These are phyloP conservation scores for Andrena chrysosceles DNA, from an alignment of 2,888 invertebrate species.

Conservation along the genomic window DNA sequence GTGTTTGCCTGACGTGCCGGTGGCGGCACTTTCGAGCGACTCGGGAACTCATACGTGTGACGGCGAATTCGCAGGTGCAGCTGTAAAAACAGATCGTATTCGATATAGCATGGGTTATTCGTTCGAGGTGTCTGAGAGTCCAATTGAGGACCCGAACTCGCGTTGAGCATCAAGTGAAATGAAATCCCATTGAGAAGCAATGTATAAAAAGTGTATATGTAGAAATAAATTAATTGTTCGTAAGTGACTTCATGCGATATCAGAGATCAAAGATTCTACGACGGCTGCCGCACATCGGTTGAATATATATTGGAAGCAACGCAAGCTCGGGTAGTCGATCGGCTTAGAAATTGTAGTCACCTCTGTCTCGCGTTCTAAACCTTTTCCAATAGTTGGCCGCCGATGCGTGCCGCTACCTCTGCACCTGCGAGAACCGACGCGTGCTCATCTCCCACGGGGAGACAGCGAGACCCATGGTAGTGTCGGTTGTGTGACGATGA, in stretches of 20 bases:
- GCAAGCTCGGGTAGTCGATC: conserved; percentile 35
- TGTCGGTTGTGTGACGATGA: conserved; percentile 32
- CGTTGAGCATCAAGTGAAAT: conserved; percentile 2
- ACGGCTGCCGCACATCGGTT: no score
- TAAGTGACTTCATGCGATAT: neutral
- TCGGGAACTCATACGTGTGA: conserved; percentile 50
- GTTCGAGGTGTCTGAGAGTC: conserved; percentile 32
- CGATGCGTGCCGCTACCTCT: conserved; percentile 39
- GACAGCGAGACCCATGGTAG: conserved; percentile 38
- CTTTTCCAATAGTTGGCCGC: conserved; percentile 10
- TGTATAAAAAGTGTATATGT: neutral
- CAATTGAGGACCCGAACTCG: conserved; percentile 35
- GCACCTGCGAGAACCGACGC: conserved; percentile 67
- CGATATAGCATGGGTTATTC: conserved; percentile 47
- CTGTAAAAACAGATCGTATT: conserved; percentile 63
- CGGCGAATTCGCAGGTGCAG: conserved; percentile 62
- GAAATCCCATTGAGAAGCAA: neutral
- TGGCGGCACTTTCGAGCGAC: conserved; percentile 59
- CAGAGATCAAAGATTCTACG: no score
- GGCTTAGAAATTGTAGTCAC: conserved; percentile 57
- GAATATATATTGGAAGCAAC: conserved; percentile 1
- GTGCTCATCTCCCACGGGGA: conserved; percentile 44
- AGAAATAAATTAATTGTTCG: neutral
- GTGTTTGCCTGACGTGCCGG: conserved; percentile 52
- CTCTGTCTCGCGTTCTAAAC: conserved; percentile 28